Base-by-base conservation (phyloP, 2,888 invertebrate genomes). In the Heliconius aoede region DNA sequence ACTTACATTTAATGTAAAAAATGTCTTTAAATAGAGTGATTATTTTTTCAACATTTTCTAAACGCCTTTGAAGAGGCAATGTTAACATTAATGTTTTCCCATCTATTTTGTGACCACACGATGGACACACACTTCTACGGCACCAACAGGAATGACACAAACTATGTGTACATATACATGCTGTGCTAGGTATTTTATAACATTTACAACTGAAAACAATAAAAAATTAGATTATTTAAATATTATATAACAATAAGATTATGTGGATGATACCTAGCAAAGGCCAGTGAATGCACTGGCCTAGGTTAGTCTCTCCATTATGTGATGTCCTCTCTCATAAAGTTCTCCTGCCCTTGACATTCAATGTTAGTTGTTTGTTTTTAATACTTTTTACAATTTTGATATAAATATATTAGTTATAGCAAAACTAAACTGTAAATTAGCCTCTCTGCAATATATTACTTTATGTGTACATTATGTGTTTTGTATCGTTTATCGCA, bases 121-220 rank as follows among this genome's bases (percentile, higher is more conserved):
- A 76, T 5, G 90, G 88, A 62, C 94, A 94, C 24, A 83, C 81
- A 3, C 84, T 86, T 18, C 88, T 84, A 13, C 86, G 86, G 8
- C 83, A 78, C 93, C 93, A 94, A 81, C 94, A 94, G 0, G 83
- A 83, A 73, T 90, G 89, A 78, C 94, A 94, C 68, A 92, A 83
- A 1, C 89, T 87, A 78, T 94, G 94, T 5, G 92, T 92, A 81
- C 94, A 94, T 7, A 82, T 28, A n/a, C n/a, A n/a, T 24, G 93
- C 90, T 72, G 90, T 91, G 58, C 88, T 86, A 15, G 93, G 91
- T 65, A 87, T 86, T 78, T 86, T 84, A 80, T 87, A 93, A 80
- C 86, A 89, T 80, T 90, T 91, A 79, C 92, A 92, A 83, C 93
- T 93, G 83, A 79, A 90, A 87, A 55, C n/a, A n/a, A 75, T n/a